These are phyloP conservation scores for Diorhabda elongata DNA, from an alignment of 1,140 invertebrate genomes.

Conservation along the genomic window DNA sequence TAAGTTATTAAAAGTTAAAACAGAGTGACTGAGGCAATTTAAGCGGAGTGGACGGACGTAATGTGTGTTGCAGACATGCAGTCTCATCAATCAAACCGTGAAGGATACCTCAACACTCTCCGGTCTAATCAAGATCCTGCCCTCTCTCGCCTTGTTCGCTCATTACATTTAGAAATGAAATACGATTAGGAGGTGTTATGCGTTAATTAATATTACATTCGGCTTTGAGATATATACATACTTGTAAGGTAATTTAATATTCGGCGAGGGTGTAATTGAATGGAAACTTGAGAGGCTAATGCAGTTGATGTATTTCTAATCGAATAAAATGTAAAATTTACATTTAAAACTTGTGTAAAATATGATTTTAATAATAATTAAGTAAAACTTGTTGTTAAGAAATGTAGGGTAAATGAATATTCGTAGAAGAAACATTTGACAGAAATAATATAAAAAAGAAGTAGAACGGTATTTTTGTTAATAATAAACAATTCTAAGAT, in stretches of 20 bases:
- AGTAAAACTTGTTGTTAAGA: too few relatives aligned
- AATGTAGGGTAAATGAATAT: too few relatives aligned
- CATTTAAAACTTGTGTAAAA: too few relatives aligned
- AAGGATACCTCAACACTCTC: conserved; percentile 33
- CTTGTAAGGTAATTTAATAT: not conserved
- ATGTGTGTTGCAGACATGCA: conserved; percentile 28
- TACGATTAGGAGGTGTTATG: conserved; percentile 6
- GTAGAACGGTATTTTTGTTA: too few relatives aligned
- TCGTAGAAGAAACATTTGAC: too few relatives aligned
- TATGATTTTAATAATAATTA: too few relatives aligned
- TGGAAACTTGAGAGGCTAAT: not conserved
- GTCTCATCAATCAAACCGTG: conserved; percentile 36
- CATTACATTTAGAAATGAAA: conserved; percentile 8
- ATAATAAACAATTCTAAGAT: too few relatives aligned
- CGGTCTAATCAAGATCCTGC: conserved; percentile 26
- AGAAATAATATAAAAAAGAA: too few relatives aligned
- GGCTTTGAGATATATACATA: not conserved
- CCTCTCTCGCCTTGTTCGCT: conserved; percentile 1
- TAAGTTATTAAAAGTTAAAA: conserved; percentile 43
- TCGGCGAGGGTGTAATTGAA: not conserved
- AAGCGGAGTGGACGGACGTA: conserved; percentile 24
- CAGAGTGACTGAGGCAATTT: conserved; percentile 33
- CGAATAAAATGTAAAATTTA: not conserved
- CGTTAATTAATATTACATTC: conserved; percentile 11
- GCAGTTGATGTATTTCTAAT: not conserved